Evolutionary conservation across 2,113 vertebrate species (phyloP), one percentile per base, ranked within the genome.

Genomic region (Syrmaticus mikado): DNA sequence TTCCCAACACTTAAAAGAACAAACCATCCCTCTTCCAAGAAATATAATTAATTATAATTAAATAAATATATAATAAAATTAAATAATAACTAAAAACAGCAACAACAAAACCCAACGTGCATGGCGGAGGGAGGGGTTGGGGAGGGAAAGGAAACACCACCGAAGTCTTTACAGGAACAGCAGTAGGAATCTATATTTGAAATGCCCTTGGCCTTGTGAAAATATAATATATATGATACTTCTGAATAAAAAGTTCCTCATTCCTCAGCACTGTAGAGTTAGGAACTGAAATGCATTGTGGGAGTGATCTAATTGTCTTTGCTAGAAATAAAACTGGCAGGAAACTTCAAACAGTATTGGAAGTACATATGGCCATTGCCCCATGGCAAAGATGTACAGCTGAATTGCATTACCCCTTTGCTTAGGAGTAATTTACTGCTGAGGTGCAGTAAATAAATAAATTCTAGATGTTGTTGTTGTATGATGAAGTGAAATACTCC

Each of bases 111-210:
- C 8, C 28, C 25, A 15, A 18, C 9, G 9, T 19, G 10, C 18
- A 20, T 28, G 9, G 52, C 17, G 9, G 52, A 53, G 14, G 24
- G 50, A 25, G 24, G 13, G 50, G 50, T 25, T 52, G 13, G 7
- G 24, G 24, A 14, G 24, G 27, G 52, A 53, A 25, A 17, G 52
- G 58, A 27, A 20, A 46, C 65, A 38, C 2, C 3, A 13, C 13
- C 12, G 24, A 27, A 81, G 40, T 5, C 13, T 7, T 5, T 34
- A 72, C 7, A 90, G 32, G 64, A 79, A 46, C 71, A 18, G 34
- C 25, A 30, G 22, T 84, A 72, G 52, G 15, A 57, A 68, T 92
- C 48, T 91, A 8, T 88, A 86, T 81, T 93, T 82, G 85, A 93
- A 91, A n/a, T 68, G 19, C 30, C 36, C 13, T 92, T 83, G 87